Base-by-base conservation (phyloP, 2,888 invertebrate genomes). In the Ephialtes manifestator region DNA sequence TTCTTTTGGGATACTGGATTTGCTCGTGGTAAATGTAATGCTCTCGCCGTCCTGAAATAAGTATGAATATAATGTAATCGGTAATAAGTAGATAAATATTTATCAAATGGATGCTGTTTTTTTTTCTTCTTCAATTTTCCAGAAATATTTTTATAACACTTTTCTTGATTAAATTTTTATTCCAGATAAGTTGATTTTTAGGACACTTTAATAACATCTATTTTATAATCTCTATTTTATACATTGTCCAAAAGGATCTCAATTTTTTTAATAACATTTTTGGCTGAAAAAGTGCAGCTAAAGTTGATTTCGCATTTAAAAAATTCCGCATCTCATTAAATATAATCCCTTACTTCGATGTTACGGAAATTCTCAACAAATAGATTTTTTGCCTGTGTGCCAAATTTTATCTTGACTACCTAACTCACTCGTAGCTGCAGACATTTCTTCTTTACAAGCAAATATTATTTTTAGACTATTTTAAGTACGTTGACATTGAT, bases 1-100 rank as follows among this genome's bases (percentile, higher is more conserved):
- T 90, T 96, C 96, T 84, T 94, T 94, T 46, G 93, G 92, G 24
- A 92, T 91, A 82, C 93, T 93, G 0, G 95, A 94, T 85, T 92
- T 94, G 83, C 93, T 94, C 39, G 96, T 96, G 24, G 95, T 95
- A 88, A 95, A 95, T 88, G 96, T 97, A 92, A 97, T 96, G 93
- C 97, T 97, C 92, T 97, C 97, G 90, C 97, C 96, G 87, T 95
- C 95, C 95, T 95, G 89, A 55, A 93, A 92, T 81, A 55, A 46
- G 83, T 46, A 77, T 4, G 5, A 55, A 43, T 43, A 68, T 13
- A 43, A 43, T 67, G 11, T 35, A 35, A 63, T n/a, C 7, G 4
- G n/a, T n/a, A 35, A 35, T 35, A 65, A 39, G 5, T 48, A 48
- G 48, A 28, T 68, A 72, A 80, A 43, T 0, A 39, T 2, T 39